A percentile compares a stretch with the other conserved stretches of the same genome.
These are phyloP conservation scores for Drosophila algonquin DNA, from an alignment of 2,888 invertebrate species.

Conservation along the genomic window DNA sequence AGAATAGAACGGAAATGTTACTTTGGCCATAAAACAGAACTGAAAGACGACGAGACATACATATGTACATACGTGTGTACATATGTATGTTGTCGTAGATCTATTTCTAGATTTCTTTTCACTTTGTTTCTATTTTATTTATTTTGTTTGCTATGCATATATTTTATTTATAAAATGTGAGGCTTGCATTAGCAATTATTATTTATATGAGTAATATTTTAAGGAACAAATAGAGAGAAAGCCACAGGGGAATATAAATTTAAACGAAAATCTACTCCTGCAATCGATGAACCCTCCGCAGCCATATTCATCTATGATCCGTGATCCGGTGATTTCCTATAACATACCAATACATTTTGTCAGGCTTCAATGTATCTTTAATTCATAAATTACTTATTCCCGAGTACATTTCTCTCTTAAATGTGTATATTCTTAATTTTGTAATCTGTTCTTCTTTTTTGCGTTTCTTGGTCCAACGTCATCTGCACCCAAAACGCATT, in stretches of 20 bases:
- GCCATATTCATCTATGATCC: background rate
- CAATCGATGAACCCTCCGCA: background rate
- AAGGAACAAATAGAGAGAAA: background rate
- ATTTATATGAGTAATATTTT: conserved; percentile 7
- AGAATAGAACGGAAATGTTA: conserved; percentile 59
- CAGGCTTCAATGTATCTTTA: background rate
- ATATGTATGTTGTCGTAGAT: conserved; percentile 27
- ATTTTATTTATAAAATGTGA: conserved; percentile 51
- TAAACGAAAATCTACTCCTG: background rate
- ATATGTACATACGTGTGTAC: background rate
- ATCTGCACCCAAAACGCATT: conserved; percentile 69
- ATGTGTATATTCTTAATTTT: conserved; percentile 14
- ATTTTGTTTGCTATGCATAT: conserved; percentile 27
- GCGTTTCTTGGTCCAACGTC: conserved; percentile 45
- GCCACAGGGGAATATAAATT: background rate
- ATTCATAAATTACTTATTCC: conserved; percentile 5
- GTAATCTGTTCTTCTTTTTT: conserved; percentile 1
- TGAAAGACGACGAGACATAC: conserved; percentile 15
- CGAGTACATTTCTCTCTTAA: background rate
- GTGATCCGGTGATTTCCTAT: background rate
- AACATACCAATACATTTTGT: conserved; percentile 5
- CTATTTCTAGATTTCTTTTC: conserved; percentile 45
- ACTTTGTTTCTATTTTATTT: conserved; percentile 27
- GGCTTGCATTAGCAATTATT: conserved; percentile 25
- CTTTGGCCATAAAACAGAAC: conserved; percentile 43